These are phyloP conservation scores for Drosophila neonasuta DNA, from an alignment of 2,888 invertebrate species.

Conservation along the genomic window DNA sequence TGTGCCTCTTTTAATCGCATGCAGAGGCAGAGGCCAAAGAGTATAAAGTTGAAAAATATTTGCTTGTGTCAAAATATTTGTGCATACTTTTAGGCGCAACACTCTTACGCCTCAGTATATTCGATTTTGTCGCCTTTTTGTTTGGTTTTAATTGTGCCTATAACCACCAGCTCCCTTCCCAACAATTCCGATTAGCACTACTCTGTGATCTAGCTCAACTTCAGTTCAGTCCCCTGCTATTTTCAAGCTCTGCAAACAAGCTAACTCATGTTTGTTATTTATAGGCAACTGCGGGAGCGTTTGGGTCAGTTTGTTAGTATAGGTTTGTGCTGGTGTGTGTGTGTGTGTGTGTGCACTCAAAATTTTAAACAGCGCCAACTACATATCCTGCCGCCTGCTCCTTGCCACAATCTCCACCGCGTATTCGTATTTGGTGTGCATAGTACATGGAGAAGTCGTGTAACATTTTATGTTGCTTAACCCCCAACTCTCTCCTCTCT, in stretches of 20 bases:
- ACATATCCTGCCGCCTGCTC: slow-evolving; percentile 46
- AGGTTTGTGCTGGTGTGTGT: slow-evolving; percentile 15
- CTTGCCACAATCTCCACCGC: slow-evolving; percentile 9
- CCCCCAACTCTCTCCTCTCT: neutral
- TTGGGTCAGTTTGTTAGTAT: slow-evolving; percentile 1
- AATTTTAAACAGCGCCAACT: slow-evolving; percentile 60
- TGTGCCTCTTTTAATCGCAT: slow-evolving; percentile 44
- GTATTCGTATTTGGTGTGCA: slow-evolving; percentile 77
- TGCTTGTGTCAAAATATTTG: slow-evolving; percentile 70
- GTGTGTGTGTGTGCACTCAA: slow-evolving; percentile 18
- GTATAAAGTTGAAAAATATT: slow-evolving; percentile 70
- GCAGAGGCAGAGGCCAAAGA: slow-evolving; percentile 64
- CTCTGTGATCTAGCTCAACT: slow-evolving; percentile 10
- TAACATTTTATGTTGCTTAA: slow-evolving; percentile 64
- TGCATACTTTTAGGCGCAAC: slow-evolving; percentile 56
- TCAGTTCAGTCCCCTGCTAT: neutral
- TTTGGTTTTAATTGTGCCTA: slow-evolving; percentile 67
- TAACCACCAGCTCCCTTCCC: slow-evolving; percentile 8
- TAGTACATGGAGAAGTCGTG: slow-evolving; percentile 60
- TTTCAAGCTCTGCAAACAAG: slow-evolving; percentile 18
- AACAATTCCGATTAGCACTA: slow-evolving; percentile 1
- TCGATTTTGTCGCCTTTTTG: slow-evolving; percentile 33
- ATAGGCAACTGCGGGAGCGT: slow-evolving; percentile 38
- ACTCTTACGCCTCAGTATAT: slow-evolving; percentile 51
- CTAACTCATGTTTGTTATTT: slow-evolving; percentile 61